Base-by-base conservation (phyloP, 1,140 invertebrate species). In the Mesaphorura yosii region DNA sequence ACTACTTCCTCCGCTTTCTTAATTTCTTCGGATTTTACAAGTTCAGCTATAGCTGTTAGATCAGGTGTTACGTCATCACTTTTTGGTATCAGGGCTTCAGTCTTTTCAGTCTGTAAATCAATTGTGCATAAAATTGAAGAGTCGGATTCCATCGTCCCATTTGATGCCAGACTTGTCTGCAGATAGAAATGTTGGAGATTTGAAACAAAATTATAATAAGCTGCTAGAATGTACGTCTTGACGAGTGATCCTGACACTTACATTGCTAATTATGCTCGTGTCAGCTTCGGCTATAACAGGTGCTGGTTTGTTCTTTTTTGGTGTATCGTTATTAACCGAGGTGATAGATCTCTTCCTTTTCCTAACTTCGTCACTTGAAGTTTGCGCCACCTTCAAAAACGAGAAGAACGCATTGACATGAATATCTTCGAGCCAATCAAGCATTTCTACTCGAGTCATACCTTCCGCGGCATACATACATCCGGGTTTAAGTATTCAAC, bases 401-500 rank as follows among this genome's bases (percentile, higher is more conserved):
- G n/a, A 37, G 28, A 50, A 23, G 25, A 39, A n/a, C 15, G 7
- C 3, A 50, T 25, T 27, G 7, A 12, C 10, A 20, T 50, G 17
- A 44, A 3, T 48, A 17, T 14, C 31, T 10, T 48, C 5, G 12
- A 34, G 7, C 20, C 3, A 29, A 45, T 17, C 7, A 27, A 28
- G n/a, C 10, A n/a, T 27, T 17, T 19, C 3, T 6, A 52, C 27
- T 26, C 25, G 41, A 22, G 14, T 48, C 19, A 39, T 19, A 12
- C 25, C 12, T 45, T 52, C 37, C 39, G 22, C 14, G 6, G 15
- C 41, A 2, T 41, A 38, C 4, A 31, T n/a, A 38, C 51, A 51
- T 27, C 40, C 15, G 10, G 48, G 38, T 4, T 64, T 59, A 10
- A 67, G 39, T 64, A 67, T 28, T 60, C 38, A 12, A 42, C 27